Conservation (phyloP, 1,140 invertebrate species). For the Camponotus floridanus region DNA sequence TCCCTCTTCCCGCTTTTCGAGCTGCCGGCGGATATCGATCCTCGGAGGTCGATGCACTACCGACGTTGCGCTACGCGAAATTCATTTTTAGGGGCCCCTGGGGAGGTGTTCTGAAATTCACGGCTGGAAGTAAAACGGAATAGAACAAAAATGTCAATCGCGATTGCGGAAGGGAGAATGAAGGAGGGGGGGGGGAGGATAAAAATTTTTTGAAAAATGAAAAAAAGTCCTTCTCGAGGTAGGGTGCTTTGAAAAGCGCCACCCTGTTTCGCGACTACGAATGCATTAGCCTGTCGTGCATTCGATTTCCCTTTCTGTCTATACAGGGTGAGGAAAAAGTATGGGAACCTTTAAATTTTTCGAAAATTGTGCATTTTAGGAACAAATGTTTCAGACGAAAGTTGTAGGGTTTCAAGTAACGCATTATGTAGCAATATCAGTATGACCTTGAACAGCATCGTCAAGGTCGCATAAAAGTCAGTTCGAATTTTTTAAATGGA, state of each 20-base stretch:
- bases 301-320: not conserved
- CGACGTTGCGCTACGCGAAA: slow-evolving; percentile 69
- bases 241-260: not conserved
- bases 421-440: too few relatives aligned
- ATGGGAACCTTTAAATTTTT: too few relatives aligned
- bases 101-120: slow-evolving; percentile 72
- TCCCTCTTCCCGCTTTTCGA: slow-evolving; percentile 55
- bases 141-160: slow-evolving; percentile 67
- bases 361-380: too few relatives aligned
- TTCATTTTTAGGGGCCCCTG: slow-evolving; percentile 69
- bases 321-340: too few relatives aligned
- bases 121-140: slow-evolving; percentile 56
- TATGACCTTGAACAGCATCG: too few relatives aligned
- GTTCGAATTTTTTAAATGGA: too few relatives aligned
- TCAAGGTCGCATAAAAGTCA: too few relatives aligned
- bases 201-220: too few relatives aligned
- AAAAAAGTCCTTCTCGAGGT: not conserved
- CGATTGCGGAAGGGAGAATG: not conserved
- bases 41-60: slow-evolving; percentile 67
- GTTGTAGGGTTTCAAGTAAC: too few relatives aligned
- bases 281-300: not conserved
- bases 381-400: too few relatives aligned
- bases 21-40: slow-evolving; percentile 70
- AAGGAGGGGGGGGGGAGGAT: not conserved
- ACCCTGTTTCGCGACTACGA: slow-evolving; percentile 3